A percentile compares a stretch with the other conserved stretches of the same genome.
phyloP scores from a whole-genome alignment of 2,113 vertebrate genomes.

The Oplegnathus fasciatus region DNA sequence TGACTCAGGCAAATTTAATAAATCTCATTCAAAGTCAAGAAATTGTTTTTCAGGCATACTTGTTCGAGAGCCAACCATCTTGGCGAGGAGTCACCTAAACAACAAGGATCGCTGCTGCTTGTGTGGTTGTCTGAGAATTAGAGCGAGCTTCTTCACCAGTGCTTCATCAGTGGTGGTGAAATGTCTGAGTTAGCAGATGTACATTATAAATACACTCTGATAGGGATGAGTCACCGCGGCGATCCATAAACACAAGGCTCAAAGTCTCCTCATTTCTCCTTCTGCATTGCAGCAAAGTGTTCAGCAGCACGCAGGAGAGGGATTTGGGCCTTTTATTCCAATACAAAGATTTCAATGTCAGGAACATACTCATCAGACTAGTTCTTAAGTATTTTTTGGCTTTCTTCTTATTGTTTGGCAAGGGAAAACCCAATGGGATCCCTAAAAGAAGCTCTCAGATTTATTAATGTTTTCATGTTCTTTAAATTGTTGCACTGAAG shows the following conservation, averaged over 20 bases:
- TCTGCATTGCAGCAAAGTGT: background rate
- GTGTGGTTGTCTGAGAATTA: background rate
- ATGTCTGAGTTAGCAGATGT: background rate
- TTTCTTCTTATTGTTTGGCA: background rate
- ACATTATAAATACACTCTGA: background rate
- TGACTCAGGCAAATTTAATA: background rate
- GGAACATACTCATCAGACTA: background rate
- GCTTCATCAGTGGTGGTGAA: background rate
- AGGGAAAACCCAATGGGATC: background rate
- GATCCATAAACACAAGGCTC: background rate
- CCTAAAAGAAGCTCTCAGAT: background rate
- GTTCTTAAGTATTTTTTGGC: background rate
- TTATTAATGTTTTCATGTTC: background rate
- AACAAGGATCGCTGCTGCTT: background rate
- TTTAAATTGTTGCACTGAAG: background rate
- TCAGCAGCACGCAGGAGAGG: background rate
- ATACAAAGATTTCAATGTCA: background rate
- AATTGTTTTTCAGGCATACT: too few species aligned
- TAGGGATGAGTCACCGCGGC: slow-evolving; percentile 19
- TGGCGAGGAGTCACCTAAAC: background rate
- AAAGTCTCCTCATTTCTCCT: background rate
- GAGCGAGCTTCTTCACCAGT: too few species aligned
- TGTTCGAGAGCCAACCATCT: background rate
- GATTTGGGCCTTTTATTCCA: background rate
- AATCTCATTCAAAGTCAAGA: background rate